Evolutionary conservation across 2,797 vertebrate genomes (phyloP).

Genomic region (Scolopax rusticola): DNA sequence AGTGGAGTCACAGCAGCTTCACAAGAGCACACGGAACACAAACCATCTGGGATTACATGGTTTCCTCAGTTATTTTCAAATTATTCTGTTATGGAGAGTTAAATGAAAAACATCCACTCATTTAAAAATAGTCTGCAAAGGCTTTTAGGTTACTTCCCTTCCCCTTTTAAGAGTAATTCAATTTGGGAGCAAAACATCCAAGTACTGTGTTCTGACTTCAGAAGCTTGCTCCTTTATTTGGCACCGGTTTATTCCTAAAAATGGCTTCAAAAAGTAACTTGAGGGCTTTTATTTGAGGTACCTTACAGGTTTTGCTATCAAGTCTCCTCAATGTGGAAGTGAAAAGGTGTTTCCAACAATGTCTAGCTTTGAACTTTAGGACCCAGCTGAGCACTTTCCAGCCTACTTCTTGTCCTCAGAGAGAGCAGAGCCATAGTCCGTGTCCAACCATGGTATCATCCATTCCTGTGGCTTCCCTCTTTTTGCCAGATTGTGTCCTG

Average conservation of each 20-base stretch:
- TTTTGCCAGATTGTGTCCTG: not conserved
- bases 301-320: not conserved
- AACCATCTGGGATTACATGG: conserved; percentile 31
- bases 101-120: conserved; percentile 42
- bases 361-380: not conserved
- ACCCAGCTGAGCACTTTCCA: not conserved
- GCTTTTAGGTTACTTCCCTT: conserved; percentile 15
- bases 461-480: not conserved
- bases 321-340: not conserved
- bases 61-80: conserved; percentile 44
- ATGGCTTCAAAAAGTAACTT: not conserved
- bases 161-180: conserved; percentile 25
- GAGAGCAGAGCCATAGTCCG: not conserved
- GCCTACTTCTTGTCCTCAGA: not conserved
- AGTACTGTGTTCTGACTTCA: not conserved
- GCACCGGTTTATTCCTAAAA: not conserved
- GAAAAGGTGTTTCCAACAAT: not conserved
- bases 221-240: not conserved
- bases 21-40: conserved; percentile 14
- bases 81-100: conserved; percentile 14
- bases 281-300: conserved; percentile 1
- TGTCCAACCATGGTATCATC: accelerated
- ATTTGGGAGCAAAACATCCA: not conserved
- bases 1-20: conserved; percentile 39
- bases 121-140: conserved; percentile 13